A percentile compares a stretch with the other conserved stretches of the same genome.
Conservation (phyloP, 2,797 vertebrate species). For the Helostoma temminkii region DNA sequence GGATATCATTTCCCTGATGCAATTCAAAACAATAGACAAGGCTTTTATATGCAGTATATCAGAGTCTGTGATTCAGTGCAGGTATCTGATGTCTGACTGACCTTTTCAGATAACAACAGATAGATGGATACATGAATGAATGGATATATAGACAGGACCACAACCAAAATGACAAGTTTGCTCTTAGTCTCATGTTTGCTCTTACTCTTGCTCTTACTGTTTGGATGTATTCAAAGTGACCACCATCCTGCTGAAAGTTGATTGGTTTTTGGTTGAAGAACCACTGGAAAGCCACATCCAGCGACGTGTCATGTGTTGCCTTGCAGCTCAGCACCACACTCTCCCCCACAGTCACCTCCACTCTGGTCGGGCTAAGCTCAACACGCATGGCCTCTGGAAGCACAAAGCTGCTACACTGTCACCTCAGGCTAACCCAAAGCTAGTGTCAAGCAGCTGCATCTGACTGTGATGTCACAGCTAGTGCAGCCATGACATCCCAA, state of each 20-base stretch:
- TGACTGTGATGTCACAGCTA: conserved; percentile 29
- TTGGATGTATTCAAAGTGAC: conserved; percentile 97
- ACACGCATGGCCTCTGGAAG: conserved; percentile 94
- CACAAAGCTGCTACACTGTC: conserved; percentile 81
- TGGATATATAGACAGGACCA: not conserved
- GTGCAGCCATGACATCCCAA: not conserved
- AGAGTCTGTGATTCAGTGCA: too few relatives aligned
- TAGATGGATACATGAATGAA: conserved; percentile 4
- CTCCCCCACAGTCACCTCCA: conserved; percentile 95
- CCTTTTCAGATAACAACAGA: too few relatives aligned
- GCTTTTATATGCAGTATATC: not conserved
- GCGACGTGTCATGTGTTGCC: conserved; percentile 90
- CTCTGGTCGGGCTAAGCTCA: conserved; percentile 91
- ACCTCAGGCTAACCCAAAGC: conserved; percentile 74
- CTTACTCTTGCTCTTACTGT: conserved; percentile 90
- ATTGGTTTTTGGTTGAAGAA: conserved; percentile 92
- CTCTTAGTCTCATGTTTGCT: conserved; percentile 32
- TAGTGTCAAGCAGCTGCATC: conserved; percentile 48
- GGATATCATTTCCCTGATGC: not conserved
- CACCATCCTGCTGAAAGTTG: conserved; percentile 90
- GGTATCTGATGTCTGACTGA: too few relatives aligned
- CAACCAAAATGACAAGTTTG: accelerated
- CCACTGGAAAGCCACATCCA: conserved; percentile 95
- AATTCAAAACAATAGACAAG: too few relatives aligned
- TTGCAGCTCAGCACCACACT: conserved; percentile 96